Base-by-base conservation (phyloP, 2,797 vertebrate genomes). In the Xiphophorus birchmanni region DNA sequence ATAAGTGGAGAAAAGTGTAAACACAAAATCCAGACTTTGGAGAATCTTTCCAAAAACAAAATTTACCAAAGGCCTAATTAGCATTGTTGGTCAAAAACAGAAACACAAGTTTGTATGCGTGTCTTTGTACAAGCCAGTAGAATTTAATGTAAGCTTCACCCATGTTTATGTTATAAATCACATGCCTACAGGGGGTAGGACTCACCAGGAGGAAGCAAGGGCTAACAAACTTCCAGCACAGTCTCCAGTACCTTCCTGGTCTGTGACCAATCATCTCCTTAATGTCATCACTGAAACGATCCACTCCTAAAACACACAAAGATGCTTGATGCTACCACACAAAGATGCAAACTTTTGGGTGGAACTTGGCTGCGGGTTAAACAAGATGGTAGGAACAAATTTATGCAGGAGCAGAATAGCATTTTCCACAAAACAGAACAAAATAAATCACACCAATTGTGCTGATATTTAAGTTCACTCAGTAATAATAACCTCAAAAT, bases 201-300 rank as follows among this genome's bases (percentile, higher is more conserved):
- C 95, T 94, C 92, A 98, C 97, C 96, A 98, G 89, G 32, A 98
- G 97, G 84, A 98, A 98, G 89, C 97, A 98, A 69, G 97, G 97
- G 76, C 97, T 98, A 87, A 98, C 97, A 89, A 97, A 97, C 93
- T 98, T 98, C 97, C 97, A 98, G 92, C 97, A 98, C 76, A 98
- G 91, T 76, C 97, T 94, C 97, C 97, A 98, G 92, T 98, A 98
- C 50, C 93, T 87, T 65, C 96, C 96, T 26, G 97, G 97, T 75
- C 96, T 94, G 81, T 95, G 95, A 40, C 97, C 97, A 32, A 97
- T 97, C 97, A 98, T 98, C 91, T 97, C 96, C 84, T 96, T 90
- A 76, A 98, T 98, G 86, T 98, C 97, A 21, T 98, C 96, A 40
- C 97, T 98, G 92, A 98, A 98, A 76, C 97, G 96, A 81, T 96